Conservation (phyloP, 2,113 vertebrate genomes). For the Pterocles orientalis region DNA sequence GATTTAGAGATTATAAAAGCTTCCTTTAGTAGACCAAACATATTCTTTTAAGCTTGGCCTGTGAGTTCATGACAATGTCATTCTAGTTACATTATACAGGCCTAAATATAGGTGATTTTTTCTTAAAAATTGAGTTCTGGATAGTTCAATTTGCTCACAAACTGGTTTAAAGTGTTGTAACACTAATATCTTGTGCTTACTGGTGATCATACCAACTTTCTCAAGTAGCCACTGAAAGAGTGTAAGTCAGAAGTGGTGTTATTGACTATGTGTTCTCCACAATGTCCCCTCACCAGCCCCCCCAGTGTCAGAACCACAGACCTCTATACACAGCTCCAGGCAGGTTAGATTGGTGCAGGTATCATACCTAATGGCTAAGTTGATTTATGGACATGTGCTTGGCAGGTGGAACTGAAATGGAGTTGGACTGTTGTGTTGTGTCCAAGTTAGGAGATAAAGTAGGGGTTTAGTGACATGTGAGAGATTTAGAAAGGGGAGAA, state of each 20-base stretch:
- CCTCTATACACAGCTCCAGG: neutral
- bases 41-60: neutral
- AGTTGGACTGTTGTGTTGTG: neutral
- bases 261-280: neutral
- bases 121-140: neutral
- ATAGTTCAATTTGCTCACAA: neutral
- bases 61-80: neutral
- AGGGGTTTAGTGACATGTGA: neutral
- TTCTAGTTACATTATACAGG: neutral
- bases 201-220: neutral
- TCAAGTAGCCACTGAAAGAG: neutral
- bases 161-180: neutral
- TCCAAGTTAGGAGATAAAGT: neutral
- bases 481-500: neutral
- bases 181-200: no score
- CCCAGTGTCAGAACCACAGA: neutral
- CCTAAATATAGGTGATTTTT: neutral
- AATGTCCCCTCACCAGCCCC: fast-evolving
- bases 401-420: neutral
- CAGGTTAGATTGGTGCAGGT: neutral
- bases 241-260: neutral
- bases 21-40: neutral
- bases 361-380: neutral
- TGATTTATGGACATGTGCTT: neutral
- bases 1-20: neutral